Percentiles rank a stretch among this genome's conserved stretches.
Evolutionary conservation across 1,140 invertebrate species (phyloP).

Genomic region (Plodia interpunctella): DNA sequence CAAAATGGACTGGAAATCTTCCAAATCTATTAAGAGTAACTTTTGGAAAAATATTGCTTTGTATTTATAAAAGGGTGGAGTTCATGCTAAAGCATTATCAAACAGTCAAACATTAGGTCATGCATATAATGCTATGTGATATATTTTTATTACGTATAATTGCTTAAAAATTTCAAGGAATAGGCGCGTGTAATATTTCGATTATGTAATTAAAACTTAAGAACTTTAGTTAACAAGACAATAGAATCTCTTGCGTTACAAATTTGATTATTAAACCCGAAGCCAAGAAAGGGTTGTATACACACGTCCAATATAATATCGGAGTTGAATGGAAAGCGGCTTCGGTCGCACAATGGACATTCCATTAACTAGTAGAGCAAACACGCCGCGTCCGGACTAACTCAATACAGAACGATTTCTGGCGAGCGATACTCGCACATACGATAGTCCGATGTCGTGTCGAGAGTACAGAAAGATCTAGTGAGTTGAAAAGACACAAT

Average conservation of each 20-base stretch:
- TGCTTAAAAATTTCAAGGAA: too few relatives aligned
- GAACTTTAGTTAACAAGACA: neutral
- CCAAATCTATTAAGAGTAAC: too few relatives aligned
- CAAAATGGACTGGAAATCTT: too few relatives aligned
- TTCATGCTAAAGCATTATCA: too few relatives aligned
- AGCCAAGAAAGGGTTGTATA: constrained; percentile 33
- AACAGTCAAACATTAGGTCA: too few relatives aligned
- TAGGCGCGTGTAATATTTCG: too few relatives aligned
- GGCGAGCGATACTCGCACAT: constrained; percentile 42
- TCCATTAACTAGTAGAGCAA: constrained; percentile 70
- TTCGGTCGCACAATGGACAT: constrained; percentile 63
- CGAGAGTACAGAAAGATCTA: neutral
- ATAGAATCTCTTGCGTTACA: neutral
- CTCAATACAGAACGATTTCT: constrained; percentile 48
- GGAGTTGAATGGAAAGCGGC: constrained; percentile 60
- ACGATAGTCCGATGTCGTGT: constrained; percentile 10
- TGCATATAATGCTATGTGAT: too few relatives aligned
- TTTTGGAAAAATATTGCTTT: too few relatives aligned
- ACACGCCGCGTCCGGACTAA: constrained; percentile 56
- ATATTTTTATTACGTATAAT: too few relatives aligned
- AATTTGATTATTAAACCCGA: neutral
- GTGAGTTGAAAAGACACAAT: constrained; percentile 32
- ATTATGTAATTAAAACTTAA: too few relatives aligned
- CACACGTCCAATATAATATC: constrained; percentile 57
- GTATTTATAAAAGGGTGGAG: too few relatives aligned